phyloP scores from a whole-genome alignment of 2,113 vertebrate genomes.

The Chrysochloris asiatica region DNA sequence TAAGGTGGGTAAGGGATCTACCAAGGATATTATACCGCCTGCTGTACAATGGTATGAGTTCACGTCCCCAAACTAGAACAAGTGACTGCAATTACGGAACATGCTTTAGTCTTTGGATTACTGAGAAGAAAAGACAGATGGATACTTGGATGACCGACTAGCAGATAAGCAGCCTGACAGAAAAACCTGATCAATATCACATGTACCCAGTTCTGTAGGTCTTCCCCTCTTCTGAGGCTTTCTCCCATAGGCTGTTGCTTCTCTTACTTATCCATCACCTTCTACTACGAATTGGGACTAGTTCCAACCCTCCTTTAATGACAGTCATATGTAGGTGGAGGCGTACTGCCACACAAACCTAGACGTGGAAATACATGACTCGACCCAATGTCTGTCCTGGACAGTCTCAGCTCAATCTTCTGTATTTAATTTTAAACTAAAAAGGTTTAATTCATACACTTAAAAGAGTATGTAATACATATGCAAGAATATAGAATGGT shows the following conservation, averaged over 20 bases:
- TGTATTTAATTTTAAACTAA: slow-evolving; percentile 29
- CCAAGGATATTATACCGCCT: too few relatives aligned
- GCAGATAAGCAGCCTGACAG: not conserved
- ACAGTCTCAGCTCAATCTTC: not conserved
- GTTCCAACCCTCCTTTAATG: not conserved
- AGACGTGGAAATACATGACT: not conserved
- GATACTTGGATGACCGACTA: too few relatives aligned
- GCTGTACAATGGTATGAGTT: not conserved
- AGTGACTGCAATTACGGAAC: not conserved
- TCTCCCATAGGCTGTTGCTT: not conserved
- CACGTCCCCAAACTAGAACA: not conserved
- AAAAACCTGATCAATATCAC: not conserved
- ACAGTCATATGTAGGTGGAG: not conserved
- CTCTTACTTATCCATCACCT: not conserved
- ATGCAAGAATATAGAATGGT: not conserved
- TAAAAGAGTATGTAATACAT: not conserved
- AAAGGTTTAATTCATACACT: not conserved
- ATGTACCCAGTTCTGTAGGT: not conserved
- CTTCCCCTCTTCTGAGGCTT: not conserved
- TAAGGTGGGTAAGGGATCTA: not conserved
- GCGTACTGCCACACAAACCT: not conserved
- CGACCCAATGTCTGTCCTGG: not conserved
- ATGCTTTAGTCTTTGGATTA: not conserved
- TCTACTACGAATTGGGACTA: not conserved
- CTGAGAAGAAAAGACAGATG: not conserved